Evolutionary conservation across 2,797 vertebrate species (phyloP), one percentile per base, ranked within the genome.

Genomic region (Hirundo rustica): DNA sequence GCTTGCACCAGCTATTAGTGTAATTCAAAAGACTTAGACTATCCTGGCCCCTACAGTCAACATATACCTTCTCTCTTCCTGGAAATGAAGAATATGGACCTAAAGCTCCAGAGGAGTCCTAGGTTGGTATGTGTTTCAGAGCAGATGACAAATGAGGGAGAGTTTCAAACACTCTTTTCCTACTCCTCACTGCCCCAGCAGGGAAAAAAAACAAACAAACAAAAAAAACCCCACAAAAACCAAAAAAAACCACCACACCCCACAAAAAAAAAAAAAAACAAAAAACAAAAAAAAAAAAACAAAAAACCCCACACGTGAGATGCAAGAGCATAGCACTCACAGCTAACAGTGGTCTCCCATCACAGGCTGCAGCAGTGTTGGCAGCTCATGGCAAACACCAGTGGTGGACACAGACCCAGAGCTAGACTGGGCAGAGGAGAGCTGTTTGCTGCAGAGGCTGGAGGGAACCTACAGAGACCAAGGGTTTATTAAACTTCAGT

Each of bases 401-500:
- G 19, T 27, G 9, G 20, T 54, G 64, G 58, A 34, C 5, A 1
- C 6, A 85, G 81, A 72, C 29, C 50, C 2, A 1, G n/a, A 50
- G 16, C 42, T 60, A 76, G 77, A 32, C 64, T 61, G 54, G 68
- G 30, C 44, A 55, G 34, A 25, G n/a, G 30, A 71, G 42, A 36
- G 27, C 8, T 12, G 7, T 51, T 30, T 23, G 38, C 42, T 34
- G 18, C 30, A 42, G 76, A 27, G 74, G 48, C 62, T 86, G 68
- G 62, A 79, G 78, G 44, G 57, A 73, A 64, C 60, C 29, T 36
- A 65, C 45, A 48, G 65, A 72, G 64, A 72, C 78, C 55, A 85
- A 71, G 27, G 40, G 62, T 91, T 92, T 92, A 94, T 95, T 95
- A 93, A 96, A 90, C 75, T 83, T 92, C 53, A 42, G 27, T 90